phyloP scores from a whole-genome alignment of 1,140 invertebrate species.

The Bombus cullumanus region DNA sequence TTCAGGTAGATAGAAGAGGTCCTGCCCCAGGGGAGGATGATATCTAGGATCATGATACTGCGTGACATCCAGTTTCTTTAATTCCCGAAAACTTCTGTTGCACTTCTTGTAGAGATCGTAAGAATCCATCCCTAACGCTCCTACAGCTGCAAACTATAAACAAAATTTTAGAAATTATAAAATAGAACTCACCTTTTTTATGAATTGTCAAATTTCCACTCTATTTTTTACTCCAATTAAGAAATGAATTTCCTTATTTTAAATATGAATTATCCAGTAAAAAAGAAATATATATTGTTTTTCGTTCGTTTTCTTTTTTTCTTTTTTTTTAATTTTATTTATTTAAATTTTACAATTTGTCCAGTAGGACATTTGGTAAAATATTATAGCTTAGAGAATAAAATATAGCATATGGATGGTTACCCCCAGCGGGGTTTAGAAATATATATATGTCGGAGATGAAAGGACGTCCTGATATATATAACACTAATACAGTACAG shows the following conservation, averaged over 20 bases:
- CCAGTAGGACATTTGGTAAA: too few species aligned
- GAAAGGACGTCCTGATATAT: too few species aligned
- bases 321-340: too few species aligned
- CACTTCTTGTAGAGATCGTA: conserved; percentile 40
- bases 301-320: too few species aligned
- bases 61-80: neutral
- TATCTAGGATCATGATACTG: neutral
- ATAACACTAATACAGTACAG: too few species aligned
- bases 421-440: too few species aligned
- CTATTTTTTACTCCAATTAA: neutral
- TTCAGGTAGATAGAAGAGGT: conserved; percentile 58
- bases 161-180: conserved; percentile 41
- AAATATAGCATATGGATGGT: too few species aligned
- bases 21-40: neutral
- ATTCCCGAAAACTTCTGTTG: conserved; percentile 45
- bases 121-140: conserved; percentile 32
- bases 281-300: neutral
- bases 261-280: neutral
- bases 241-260: neutral
- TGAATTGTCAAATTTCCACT: neutral
- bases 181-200: neutral
- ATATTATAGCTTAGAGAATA: too few species aligned
- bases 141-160: conserved; percentile 29
- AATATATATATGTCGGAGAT: too few species aligned
- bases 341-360: too few species aligned